Conservation (phyloP, 2,888 invertebrate genomes). For the Eristalis arbustorum region DNA sequence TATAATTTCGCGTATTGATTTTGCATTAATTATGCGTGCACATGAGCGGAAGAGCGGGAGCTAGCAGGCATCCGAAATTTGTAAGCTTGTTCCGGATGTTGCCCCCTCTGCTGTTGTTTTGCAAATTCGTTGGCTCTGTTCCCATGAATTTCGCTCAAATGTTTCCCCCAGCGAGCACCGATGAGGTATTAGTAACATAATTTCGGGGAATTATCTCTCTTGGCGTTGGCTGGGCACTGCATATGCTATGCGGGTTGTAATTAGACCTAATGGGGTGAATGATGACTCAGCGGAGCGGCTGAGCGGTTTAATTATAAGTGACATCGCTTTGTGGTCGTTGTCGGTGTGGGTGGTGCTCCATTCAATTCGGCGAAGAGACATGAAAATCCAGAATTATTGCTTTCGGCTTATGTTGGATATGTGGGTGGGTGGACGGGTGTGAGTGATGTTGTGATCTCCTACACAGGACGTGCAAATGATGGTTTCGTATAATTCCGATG, state of each 20-base stretch:
- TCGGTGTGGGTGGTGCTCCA: conserved; percentile 20
- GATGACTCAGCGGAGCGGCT: conserved; percentile 29
- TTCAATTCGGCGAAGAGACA: neutral
- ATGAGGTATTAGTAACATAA: conserved; percentile 57
- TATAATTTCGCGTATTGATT: conserved; percentile 39
- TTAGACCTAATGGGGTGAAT: conserved; percentile 50
- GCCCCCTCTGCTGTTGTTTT: conserved; percentile 10
- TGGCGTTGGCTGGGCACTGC: conserved; percentile 9
- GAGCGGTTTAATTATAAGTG: conserved; percentile 22
- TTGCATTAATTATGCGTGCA: conserved; percentile 45
- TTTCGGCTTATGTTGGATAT: neutral
- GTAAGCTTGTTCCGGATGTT: conserved; percentile 45
- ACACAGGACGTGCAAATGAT: no score
- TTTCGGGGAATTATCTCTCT: conserved; percentile 49
- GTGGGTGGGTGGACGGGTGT: neutral
- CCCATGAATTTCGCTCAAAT: conserved; percentile 31
- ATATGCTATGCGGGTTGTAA: conserved; percentile 31
- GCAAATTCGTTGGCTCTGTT: conserved; percentile 21
- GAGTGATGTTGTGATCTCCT: no score
- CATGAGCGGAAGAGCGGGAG: neutral
- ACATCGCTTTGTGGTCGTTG: conserved; percentile 1
- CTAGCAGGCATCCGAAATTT: conserved; percentile 5
- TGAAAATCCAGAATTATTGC: neutral
- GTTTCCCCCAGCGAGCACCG: neutral
- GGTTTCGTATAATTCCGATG: no score